Evolutionary conservation across 2,888 invertebrate species (phyloP), one percentile per base, ranked within the genome.

Genomic region (Tinea trinotella): DNA sequence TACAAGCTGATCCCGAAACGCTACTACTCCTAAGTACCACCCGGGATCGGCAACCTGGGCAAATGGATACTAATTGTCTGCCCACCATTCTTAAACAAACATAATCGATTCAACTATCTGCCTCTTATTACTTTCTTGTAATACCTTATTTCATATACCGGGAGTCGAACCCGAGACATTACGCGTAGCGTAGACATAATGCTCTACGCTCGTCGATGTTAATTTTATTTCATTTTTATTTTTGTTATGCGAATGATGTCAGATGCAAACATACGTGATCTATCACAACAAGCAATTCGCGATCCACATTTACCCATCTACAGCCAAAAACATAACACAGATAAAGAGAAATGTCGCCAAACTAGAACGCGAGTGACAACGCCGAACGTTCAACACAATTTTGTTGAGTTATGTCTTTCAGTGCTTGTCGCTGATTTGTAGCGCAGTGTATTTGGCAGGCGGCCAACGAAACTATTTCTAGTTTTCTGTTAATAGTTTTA

Each of bases 191-290:
- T n/a, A n/a, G n/a, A n/a, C n/a, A n/a, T n/a, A n/a, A n/a, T n/a
- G n/a, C n/a, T n/a, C n/a, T n/a, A n/a, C n/a, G n/a, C n/a, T n/a
- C n/a, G n/a, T n/a, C n/a, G n/a, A n/a, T n/a, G n/a, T n/a, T n/a
- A 50, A 18, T 64, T 63, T 65, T 67, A 64, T 53, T 35, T 35
- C 2, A 53, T 74, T n/a, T n/a, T 75, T 80, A 73, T 77, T 79
- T 78, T 76, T 79, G 77, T 80, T 79, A n/a, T 79, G 75, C 74
- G 71, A 64, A 50, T 68, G 66, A 64, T 70, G 81, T 80, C 81
- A 76, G 71, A 75, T 61, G 71, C 77, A 75, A 67, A 69, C 70
- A 67, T 64, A 61, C 63, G 64, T 74, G 70, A 78, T 79, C 76
- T 74, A 74, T 79, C 76, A 76, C 40, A 40, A 40, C 40, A 40